Base-by-base conservation (phyloP, 2,888 invertebrate genomes). In the Willowsia nigromaculata region DNA sequence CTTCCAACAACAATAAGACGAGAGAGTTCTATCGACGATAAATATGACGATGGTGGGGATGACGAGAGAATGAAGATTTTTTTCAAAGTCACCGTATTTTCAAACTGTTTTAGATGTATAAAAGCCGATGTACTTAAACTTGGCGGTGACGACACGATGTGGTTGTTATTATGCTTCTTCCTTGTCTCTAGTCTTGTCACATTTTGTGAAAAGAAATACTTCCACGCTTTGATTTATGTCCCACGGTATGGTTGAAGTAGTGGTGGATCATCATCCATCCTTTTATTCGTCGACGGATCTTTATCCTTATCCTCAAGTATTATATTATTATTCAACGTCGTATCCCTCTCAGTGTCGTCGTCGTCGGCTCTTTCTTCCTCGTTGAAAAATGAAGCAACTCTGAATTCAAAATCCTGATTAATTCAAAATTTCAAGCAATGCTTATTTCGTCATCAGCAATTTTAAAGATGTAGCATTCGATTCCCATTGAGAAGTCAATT, bases 201-300 rank as follows among this genome's bases (percentile, higher is more conserved):
- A 74, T 85, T 37, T 68, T 37, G 33, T 85, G 25, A 85, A 85
- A 85, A 85, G 85, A 56, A 85, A 76, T 85, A 74, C 68, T 85
- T 76, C 74, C 74, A 71, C 71, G 71, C 68, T 83, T 83, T 83
- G 83, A 83, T 83, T 83, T 83, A 83, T 83, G 83, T 83, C 76
- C 74, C 76, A 85, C 53, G 30, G 15, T 65, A 53, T 84, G 84
- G 68, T 33, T 40, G 33, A n/a, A 65, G 62, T 65, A 33, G 68
- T 68, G 62, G 62, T 65, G 33, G 62, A 65, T 65, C 62, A 33
- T 65, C 33, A 33, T 65, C 62, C 76, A 76, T 74, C 76, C 30
- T 65, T 68, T 68, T 40, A 68, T 40, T 68, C 68, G 22, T 40
- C 15, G 62, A 65, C 27, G 85, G 59, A 74, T 85, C 76, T 40